Conservation (phyloP, 2,797 vertebrate species). For the Xyrichtys novacula region DNA sequence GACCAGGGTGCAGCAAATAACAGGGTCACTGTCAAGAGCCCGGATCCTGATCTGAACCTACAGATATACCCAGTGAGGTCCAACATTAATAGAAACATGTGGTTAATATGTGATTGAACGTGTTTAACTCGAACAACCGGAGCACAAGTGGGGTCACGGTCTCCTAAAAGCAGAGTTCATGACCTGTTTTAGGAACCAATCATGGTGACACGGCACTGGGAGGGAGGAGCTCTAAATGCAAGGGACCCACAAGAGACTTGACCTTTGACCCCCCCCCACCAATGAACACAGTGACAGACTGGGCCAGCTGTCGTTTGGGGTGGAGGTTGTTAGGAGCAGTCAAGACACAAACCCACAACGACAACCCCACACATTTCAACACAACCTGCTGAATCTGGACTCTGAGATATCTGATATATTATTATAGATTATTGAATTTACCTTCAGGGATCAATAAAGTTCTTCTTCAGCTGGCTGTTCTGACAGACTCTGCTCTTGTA, state of each 20-base stretch:
- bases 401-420: too few species aligned
- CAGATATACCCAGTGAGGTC: background rate
- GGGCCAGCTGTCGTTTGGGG: conserved; percentile 36
- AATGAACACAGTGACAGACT: conserved; percentile 14
- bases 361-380: too few species aligned
- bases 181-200: conserved; percentile 44
- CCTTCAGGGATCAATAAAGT: too few species aligned
- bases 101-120: background rate
- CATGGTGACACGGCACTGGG: background rate
- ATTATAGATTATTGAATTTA: too few species aligned
- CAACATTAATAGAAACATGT: background rate
- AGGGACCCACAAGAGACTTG: conserved; percentile 39
- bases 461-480: too few species aligned
- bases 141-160: conserved; percentile 11
- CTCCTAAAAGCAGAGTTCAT: conserved; percentile 19
- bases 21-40: conserved; percentile 8
- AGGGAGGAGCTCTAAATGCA: conserved; percentile 7
- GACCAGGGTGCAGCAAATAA: background rate
- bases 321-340: background rate
- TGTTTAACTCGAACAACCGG: background rate
- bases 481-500: too few species aligned
- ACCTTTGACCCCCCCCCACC: conserved; percentile 36
- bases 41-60: background rate
- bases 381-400: too few species aligned
- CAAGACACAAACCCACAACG: too few species aligned